Conservation (phyloP, 2,888 invertebrate species). For the Clistopyga incitator region DNA sequence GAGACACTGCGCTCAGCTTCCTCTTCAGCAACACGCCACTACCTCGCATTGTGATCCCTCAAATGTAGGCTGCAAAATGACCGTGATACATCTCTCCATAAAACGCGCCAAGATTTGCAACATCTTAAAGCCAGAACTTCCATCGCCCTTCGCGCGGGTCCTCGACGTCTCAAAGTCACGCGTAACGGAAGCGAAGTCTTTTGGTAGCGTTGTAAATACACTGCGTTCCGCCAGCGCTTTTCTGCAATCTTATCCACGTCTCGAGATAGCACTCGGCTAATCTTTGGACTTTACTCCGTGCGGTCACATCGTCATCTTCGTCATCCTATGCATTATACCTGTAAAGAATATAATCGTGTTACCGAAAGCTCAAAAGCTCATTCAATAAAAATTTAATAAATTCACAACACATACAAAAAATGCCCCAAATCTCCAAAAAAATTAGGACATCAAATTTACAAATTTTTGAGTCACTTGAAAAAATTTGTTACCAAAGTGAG, state of each 20-base stretch:
- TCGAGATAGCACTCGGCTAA: conserved; percentile 77
- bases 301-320: conserved; percentile 3
- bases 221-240: conserved; percentile 17
- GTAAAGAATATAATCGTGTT: neutral
- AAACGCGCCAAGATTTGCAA: neutral
- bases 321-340: neutral
- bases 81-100: neutral
- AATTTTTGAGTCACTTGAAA: no score
- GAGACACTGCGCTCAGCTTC: neutral
- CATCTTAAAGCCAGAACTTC: neutral
- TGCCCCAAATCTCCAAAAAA: neutral
- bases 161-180: neutral
- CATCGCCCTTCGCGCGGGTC: neutral
- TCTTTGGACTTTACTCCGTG: conserved; percentile 78
- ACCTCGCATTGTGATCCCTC: neutral
- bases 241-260: conserved; percentile 77
- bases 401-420: neutral
- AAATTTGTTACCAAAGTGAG: neutral
- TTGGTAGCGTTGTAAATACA: neutral
- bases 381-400: neutral
- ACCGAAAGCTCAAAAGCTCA: neutral
- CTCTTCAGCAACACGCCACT: neutral
- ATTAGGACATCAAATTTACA: no score
- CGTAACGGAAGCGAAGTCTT: conserved; percentile 5
- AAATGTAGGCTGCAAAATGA: neutral